Base-by-base conservation (phyloP, 2,113 vertebrate species). In the Rhinogobius similis region DNA sequence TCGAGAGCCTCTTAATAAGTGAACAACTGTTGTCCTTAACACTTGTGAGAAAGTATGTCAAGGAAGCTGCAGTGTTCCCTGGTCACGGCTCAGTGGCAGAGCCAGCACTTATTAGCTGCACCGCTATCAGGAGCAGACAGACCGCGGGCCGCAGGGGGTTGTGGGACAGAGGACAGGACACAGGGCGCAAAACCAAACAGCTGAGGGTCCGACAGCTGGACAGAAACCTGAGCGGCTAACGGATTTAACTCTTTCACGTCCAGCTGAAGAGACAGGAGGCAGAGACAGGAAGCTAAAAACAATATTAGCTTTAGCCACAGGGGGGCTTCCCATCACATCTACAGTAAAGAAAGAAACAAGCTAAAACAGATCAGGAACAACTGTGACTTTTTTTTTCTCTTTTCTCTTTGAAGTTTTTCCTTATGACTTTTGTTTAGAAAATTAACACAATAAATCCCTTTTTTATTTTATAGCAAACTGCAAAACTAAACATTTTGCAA, bases 121-220 rank as follows among this genome's bases (percentile, higher is more conserved):
- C 39, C 20, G 21, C 43, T 9, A 50, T 65, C 18, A 63, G 50
- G 43, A 68, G 50, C 55, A 68, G 27, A 50, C 27, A 32, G 29
- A 5, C 38, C 41, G 26, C 11, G 59, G 58, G 39, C 12, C 39
- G 26, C 11, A 53, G 58, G 26, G 68, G 68, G 72, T 24, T 75
- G 43, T 0, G 55, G 69, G 68, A 79, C 65, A 32, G 58, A 65
- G 48, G 62, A 63, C 64, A 68, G 62, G 55, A 56, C 68, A 69
- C 21, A n/a, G 48, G 76, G 75, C 21, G 67, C 73, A 81, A 70
- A 78, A 65, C 62, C 77, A 85, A 88, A 91, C 91, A 93, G 91
- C 92, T 93, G 91, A 91, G 84, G 86, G 46, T 53, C 81, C 41
- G 90, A 92, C 91, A 93, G 90, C 92, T 92, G 91, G 77, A 46